phyloP scores from a whole-genome alignment of 2,888 invertebrate genomes.

The Temnothorax unifasciatus region DNA sequence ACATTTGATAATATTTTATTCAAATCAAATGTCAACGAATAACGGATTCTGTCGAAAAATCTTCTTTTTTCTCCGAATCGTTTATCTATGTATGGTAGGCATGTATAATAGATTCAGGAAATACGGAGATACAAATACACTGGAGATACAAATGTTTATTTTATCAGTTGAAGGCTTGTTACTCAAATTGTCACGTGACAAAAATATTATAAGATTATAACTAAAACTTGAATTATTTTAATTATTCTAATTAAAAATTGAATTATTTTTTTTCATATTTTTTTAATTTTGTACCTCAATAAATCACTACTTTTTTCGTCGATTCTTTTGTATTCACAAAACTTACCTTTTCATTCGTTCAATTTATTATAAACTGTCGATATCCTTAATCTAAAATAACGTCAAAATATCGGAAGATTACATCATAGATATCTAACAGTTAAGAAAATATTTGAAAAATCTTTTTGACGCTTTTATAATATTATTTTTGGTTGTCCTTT shows the following conservation, averaged over 20 bases:
- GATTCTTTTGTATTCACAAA: neutral
- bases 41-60: too few relatives aligned
- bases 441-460: too few relatives aligned
- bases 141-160: neutral
- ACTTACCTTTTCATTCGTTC: neutral
- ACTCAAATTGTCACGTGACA: neutral
- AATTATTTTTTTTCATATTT: neutral
- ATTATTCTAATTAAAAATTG: neutral
- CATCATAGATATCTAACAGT: too few relatives aligned
- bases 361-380: neutral
- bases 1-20: too few relatives aligned
- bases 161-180: neutral
- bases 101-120: neutral
- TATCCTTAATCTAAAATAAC: neutral
- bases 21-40: too few relatives aligned
- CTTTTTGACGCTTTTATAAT: too few relatives aligned
- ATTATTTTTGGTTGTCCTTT: too few relatives aligned
- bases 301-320: conserved; percentile 35
- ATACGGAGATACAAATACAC: too few relatives aligned
- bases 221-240: neutral
- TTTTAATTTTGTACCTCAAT: conserved; percentile 60
- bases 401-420: too few relatives aligned
- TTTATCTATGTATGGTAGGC: neutral
- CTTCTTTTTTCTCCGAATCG: neutral
- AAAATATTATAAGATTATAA: neutral